Conservation (phyloP, 2,113 vertebrate species). For the Polypterus senegalus region DNA sequence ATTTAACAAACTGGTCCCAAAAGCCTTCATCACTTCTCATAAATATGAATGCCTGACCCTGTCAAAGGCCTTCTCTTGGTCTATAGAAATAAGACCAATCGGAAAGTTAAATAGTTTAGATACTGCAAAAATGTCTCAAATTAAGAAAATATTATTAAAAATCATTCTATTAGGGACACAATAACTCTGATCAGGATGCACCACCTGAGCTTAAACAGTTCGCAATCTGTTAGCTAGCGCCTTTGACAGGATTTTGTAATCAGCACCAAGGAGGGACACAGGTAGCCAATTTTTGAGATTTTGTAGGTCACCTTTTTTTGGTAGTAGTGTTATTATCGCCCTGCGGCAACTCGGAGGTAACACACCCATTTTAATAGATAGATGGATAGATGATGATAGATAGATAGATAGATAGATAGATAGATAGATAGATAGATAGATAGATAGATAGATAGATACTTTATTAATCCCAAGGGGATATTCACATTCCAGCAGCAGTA, state of each 20-base stretch:
- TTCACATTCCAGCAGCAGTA: no score
- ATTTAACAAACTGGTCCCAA: neutral
- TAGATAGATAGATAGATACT: no score
- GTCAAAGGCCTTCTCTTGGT: slow-evolving; percentile 1
- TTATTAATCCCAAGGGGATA: no score
- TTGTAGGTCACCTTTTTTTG: neutral
- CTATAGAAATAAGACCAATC: slow-evolving; percentile 1
- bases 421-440: no score
- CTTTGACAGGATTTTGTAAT: slow-evolving; percentile 2
- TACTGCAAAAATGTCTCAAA: neutral
- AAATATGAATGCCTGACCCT: neutral
- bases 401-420: no score
- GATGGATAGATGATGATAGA: no score
- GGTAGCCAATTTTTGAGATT: neutral
- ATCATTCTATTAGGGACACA: neutral
- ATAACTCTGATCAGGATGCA: neutral
- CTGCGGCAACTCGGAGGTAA: neutral
- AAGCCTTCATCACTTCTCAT: neutral
- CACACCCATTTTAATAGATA: no score
- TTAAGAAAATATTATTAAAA: neutral
- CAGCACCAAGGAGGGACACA: neutral
- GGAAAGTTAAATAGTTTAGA: no score
- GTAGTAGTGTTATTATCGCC: neutral
- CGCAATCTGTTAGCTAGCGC: neutral
- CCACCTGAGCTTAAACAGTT: no score